A percentile compares a stretch with the other conserved stretches of the same genome.
These are phyloP conservation scores for Acropternis orthonyx DNA, from an alignment of 2,797 vertebrate species.

Conservation along the genomic window DNA sequence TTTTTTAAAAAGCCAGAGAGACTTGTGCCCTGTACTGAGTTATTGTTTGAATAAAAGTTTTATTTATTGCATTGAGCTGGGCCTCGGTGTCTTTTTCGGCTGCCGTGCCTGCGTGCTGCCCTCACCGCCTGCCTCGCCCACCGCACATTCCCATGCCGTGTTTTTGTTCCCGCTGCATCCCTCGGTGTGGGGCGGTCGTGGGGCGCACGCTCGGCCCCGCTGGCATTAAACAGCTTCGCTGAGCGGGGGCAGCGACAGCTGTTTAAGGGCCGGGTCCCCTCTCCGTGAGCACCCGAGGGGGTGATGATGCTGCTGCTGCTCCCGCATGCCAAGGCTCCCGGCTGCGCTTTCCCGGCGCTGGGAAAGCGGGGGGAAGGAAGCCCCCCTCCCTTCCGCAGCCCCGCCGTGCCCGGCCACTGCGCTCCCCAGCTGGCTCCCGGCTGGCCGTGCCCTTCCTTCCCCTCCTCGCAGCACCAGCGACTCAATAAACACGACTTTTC, in stretches of 20 bases:
- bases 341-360: not conserved
- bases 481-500: conserved; percentile 1
- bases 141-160: not conserved
- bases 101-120: not conserved
- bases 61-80: conserved; percentile 80
- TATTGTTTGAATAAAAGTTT: conserved; percentile 83
- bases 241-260: conserved; percentile 13
- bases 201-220: not conserved
- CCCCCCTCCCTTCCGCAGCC: conserved; percentile 8
- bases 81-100: conserved; percentile 65
- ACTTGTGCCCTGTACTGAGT: conserved; percentile 80
- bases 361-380: conserved; percentile 11
- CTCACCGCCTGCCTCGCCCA: not conserved
- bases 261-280: not conserved
- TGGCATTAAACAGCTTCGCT: conserved; percentile 31
- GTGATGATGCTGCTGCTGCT: not conserved
- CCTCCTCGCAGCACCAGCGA: not conserved
- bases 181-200: accelerated
- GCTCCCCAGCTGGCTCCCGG: not conserved
- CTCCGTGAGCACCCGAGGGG: accelerated
- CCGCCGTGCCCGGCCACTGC: not conserved
- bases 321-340: not conserved
- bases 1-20: conserved; percentile 64
- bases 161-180: not conserved
- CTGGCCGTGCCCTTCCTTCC: conserved; percentile 22